These are phyloP conservation scores for Dugesia japonica DNA, from an alignment of 2,888 invertebrate species.

Conservation along the genomic window DNA sequence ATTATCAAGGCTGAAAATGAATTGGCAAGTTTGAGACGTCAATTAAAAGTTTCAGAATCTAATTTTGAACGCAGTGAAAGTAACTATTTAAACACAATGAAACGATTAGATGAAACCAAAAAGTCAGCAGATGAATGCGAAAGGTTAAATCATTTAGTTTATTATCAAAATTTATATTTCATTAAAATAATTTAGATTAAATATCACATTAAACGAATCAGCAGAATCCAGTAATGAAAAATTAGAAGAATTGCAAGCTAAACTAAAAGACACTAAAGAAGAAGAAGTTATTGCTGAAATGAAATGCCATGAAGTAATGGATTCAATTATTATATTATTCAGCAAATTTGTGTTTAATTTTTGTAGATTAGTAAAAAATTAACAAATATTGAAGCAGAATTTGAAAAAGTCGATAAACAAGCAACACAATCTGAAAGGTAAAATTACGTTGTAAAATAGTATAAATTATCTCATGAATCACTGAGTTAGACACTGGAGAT, in stretches of 20 bases:
- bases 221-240: neutral
- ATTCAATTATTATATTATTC: too few species aligned
- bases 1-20: neutral
- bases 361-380: neutral
- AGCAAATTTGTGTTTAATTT: too few species aligned
- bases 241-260: neutral
- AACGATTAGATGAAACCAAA: neutral
- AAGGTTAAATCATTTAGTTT: neutral
- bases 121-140: neutral
- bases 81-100: neutral
- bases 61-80: neutral
- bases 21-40: slow-evolving; percentile 2
- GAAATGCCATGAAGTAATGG: slow-evolving; percentile 17
- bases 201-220: neutral
- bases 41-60: neutral
- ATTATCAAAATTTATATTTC: too few species aligned
- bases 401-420: neutral
- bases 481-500: too few species aligned
- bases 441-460: neutral
- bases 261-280: neutral
- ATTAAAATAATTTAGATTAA: neutral
- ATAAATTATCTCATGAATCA: too few species aligned
- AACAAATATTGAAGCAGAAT: neutral
- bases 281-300: neutral
- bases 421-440: neutral